Base-by-base conservation (phyloP, 2,888 invertebrate species). In the Andrena dorsata region DNA sequence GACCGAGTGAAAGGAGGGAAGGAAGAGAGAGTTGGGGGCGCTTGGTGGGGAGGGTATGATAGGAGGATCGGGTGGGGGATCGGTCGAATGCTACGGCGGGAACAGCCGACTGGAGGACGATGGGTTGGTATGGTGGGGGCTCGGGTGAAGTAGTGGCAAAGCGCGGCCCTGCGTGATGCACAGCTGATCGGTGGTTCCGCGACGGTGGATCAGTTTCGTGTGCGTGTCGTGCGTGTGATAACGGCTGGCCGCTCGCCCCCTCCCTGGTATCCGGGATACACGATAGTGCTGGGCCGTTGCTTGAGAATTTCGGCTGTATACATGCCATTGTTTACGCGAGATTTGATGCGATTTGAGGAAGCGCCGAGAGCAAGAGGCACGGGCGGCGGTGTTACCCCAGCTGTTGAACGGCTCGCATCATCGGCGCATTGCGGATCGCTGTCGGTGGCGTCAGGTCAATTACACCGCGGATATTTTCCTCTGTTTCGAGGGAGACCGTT, bases 101-200 rank as follows among this genome's bases (percentile, higher is more conserved):
- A 76, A 69, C 80, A 70, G 68, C 47, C 58, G 35, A 73, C 71
- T 58, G 74, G 58, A 53, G 13, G 68, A 47, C 26, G 61, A 61
- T 64, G 65, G 68, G n/a, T 64, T 70, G 68, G n/a, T 20, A 49
- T 70, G 75, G 78, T 73, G 78, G 85, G 80, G 53, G 64, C 8
- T 49, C 56, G 75, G 66, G 65, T 49, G 64, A 76, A 66, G 77
- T 71, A 76, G 85, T 80, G 82, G 83, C 61, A 80, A 71, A 73
- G 83, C 80, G 73, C 85, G 84, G 73, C 82, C 79, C 86, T 86
- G 88, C 80, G 85, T 86, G 83, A 82, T 85, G 82, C 83, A 88
- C 86, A 88, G 88, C 86, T 86, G 88, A 88, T 86, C 88, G 86
- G 88, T 83, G 76, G 83, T 84, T 75, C 76, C 56, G 85, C 72